phyloP scores from a whole-genome alignment of 2,113 vertebrate species.

The Paralichthys olivaceus region DNA sequence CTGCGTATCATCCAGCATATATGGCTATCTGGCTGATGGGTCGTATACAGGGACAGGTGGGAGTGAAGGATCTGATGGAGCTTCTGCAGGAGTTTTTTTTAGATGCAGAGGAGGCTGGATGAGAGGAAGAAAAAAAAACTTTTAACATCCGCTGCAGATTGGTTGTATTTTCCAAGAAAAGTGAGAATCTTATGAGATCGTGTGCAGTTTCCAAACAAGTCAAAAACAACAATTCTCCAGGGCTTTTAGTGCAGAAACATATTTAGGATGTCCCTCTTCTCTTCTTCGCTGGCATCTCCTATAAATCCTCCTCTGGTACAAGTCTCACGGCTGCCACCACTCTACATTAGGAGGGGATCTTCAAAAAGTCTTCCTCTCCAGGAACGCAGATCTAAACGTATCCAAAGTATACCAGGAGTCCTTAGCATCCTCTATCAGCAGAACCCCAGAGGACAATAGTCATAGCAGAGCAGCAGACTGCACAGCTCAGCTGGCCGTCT shows the following conservation, averaged over 20 bases:
- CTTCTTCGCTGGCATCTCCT: constrained; percentile 17
- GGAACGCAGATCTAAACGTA: constrained; percentile 15
- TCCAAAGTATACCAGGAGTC: constrained; percentile 37
- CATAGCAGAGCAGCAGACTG: constrained; percentile 21
- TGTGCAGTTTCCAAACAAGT: not conserved
- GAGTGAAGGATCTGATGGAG: constrained; percentile 14
- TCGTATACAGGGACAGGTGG: not conserved
- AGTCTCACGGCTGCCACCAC: constrained; percentile 7
- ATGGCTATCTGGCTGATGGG: not conserved
- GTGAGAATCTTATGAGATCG: not conserved
- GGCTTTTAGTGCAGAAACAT: not conserved
- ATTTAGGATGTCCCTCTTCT: constrained; percentile 14
- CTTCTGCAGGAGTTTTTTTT: constrained; percentile 13
- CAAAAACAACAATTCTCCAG: not conserved
- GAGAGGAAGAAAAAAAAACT: constrained; percentile 25
- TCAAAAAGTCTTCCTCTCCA: constrained; percentile 41
- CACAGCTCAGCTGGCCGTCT: not conserved
- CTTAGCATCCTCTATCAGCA: constrained; percentile 19
- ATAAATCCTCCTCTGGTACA: constrained; percentile 31
- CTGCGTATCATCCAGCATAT: not conserved
- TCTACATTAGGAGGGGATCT: constrained; percentile 3
- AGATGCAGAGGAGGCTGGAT: constrained; percentile 28
- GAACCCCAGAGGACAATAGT: not conserved
- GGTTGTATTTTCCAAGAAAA: constrained; percentile 5
- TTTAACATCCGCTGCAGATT: constrained; percentile 31